Base-by-base conservation (phyloP, 2,888 invertebrate species). In the Lepidochrysops patricia region DNA sequence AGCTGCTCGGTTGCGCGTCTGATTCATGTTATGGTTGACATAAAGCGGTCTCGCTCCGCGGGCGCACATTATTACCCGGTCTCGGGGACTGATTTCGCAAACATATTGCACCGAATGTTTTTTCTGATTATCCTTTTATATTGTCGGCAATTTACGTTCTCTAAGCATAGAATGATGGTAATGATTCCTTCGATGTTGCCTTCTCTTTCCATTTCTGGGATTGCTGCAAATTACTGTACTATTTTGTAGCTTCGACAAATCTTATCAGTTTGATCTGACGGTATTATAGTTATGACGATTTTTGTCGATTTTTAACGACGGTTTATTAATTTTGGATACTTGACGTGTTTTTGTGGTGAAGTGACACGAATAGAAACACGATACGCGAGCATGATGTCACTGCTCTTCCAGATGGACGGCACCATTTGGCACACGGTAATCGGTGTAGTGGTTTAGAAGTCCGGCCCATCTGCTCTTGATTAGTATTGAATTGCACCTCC, bases 381-480 rank as follows among this genome's bases (percentile, higher is more conserved):
- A 50, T 50, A 50, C 26, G 50, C 50, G 50, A 50, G 26, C 50
- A 50, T 50, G 26, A 50, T 50, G 50, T 50, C 50, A 50, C 50
- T 50, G 50, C 26, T 25, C 29, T 29, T 54, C 54, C 29, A 54
- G 54, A 54, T 19, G 50, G 32, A 19, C 34, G 27, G 71, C 77
- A 76, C 70, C 87, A 86, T 85, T 84, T 85, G 86, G 87, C 73
- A 71, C 73, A 77, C 80, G 80, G 73, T 84, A 79, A 82, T 82
- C 80, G 78, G 87, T 84, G 84, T 80, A 89, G 73, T 84, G 88
- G 75, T 65, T 86, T 84, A 88, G 85, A 88, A 89, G 84, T 79
- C 87, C 87, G 84, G 80, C 72, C 70, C 85, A 86, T 77, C 78
- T 86, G 86, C 79, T 74, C 75, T 71, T 76, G 74, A 82, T 81